Percentiles rank a stretch among this genome's conserved stretches.
Evolutionary conservation across 2,888 invertebrate species (phyloP).

Genomic region (Yponomeuta plumbellus): DNA sequence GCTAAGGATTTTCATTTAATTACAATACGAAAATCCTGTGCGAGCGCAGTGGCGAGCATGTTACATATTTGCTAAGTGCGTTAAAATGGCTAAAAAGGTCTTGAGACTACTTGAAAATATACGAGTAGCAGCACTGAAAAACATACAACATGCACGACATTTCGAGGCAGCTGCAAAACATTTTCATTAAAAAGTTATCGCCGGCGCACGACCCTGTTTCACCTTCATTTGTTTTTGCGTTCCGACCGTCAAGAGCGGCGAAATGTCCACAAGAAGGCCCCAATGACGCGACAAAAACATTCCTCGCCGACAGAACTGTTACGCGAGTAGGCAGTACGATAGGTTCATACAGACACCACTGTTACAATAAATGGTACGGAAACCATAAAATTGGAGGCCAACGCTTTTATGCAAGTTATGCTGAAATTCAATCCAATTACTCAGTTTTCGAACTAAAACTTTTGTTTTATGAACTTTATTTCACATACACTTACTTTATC

Average conservation of each 20-base stretch:
- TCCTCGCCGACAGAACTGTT: conserved; percentile 17
- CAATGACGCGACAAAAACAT: conserved; percentile 40
- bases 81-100: neutral
- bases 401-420: no score
- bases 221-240: conserved; percentile 39
- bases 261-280: conserved; percentile 18
- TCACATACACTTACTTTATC: no score
- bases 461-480: no score
- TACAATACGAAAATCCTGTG: no score
- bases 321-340: neutral
- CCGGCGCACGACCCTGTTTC: conserved; percentile 16
- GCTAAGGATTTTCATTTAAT: no score
- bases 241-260: conserved; percentile 6
- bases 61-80: neutral
- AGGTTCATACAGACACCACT: neutral
- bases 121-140: neutral
- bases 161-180: neutral
- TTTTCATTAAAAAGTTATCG: conserved; percentile 3
- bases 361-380: no score
- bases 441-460: no score
- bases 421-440: no score
- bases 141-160: neutral
- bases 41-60: no score
- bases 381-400: no score
- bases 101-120: neutral